Evolutionary conservation across 2,888 invertebrate genomes (phyloP).

Genomic region (Osmoderma eremita): DNA sequence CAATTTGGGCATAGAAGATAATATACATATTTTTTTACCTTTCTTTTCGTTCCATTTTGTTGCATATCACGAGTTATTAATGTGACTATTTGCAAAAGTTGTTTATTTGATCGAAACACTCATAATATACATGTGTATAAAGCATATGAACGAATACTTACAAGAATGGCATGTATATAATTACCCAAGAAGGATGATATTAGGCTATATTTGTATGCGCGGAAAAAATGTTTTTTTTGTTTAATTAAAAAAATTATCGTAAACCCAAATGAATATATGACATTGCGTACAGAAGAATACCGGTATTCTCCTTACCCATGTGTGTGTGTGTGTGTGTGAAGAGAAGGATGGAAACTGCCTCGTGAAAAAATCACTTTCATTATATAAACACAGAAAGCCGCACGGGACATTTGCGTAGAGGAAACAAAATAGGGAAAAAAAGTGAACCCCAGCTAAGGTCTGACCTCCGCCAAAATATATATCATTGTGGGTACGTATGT

Average conservation of each 20-base stretch:
- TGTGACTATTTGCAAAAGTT: too few species aligned
- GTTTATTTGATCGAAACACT: too few species aligned
- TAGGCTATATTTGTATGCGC: neutral
- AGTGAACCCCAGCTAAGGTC: slow-evolving; percentile 29
- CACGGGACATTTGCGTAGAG: slow-evolving; percentile 16
- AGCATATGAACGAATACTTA: too few species aligned
- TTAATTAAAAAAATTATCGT: slow-evolving; percentile 20
- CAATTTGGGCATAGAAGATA: too few species aligned
- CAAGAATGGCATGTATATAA: too few species aligned
- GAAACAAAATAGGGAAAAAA: slow-evolving; percentile 30
- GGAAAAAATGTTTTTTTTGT: slow-evolving; percentile 2
- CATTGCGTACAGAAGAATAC: slow-evolving; percentile 6
- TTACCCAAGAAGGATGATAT: too few species aligned
- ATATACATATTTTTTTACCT: too few species aligned
- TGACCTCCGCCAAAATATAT: slow-evolving; percentile 40
- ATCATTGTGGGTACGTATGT: slow-evolving; percentile 35
- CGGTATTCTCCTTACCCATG: neutral
- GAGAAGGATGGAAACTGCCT: slow-evolving; percentile 8
- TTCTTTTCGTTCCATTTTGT: too few species aligned
- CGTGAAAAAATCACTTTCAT: slow-evolving; percentile 35
- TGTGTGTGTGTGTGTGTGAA: neutral
- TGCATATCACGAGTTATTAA: too few species aligned
- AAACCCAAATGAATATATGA: slow-evolving; percentile 23
- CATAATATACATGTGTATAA: too few species aligned
- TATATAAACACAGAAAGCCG: slow-evolving; percentile 31